A percentile compares a stretch with the other conserved stretches of the same genome.
Conservation (phyloP, 2,797 vertebrate genomes). For the Coregonus suidteri region DNA sequence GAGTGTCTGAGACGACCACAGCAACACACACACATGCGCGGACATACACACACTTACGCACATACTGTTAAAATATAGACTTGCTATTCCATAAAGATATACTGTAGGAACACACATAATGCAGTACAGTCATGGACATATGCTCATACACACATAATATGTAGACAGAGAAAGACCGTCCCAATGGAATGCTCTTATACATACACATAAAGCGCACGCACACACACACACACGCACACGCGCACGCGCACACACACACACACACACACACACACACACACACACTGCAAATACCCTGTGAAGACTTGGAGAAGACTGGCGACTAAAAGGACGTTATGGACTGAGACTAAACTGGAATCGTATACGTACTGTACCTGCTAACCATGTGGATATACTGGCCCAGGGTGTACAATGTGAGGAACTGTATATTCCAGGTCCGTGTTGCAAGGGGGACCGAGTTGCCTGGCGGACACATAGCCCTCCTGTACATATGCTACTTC, state of each 20-base stretch:
- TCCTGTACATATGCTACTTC: conserved; percentile 73
- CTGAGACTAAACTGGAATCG: conserved; percentile 55
- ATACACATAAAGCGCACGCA: background rate
- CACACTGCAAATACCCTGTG: conserved; percentile 49
- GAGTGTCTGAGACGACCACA: conserved; percentile 82
- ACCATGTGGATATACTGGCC: conserved; percentile 45
- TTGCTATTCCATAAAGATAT: conserved; percentile 23
- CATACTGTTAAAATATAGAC: conserved; percentile 28
- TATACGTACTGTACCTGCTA: conserved; percentile 59
- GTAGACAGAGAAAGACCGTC: background rate
- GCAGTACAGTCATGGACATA: conserved; percentile 6
- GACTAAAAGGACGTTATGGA: conserved; percentile 52
- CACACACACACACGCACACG: conserved; percentile 42
- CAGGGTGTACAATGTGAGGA: background rate
- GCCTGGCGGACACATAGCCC: conserved; percentile 57
- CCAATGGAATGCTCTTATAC: background rate
- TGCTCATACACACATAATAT: conserved; percentile 34
- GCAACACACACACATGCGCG: conserved; percentile 2
- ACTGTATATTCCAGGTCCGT: conserved; percentile 15
- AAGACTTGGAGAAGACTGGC: conserved; percentile 44
- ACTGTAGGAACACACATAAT: conserved; percentile 9
- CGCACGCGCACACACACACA: conserved; percentile 46
- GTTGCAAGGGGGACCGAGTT: background rate
- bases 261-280: conserved; percentile 40
- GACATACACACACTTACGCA: conserved; percentile 15